Conservation (phyloP, 1,140 invertebrate species). For the Ptiloglossa arizonensis region DNA sequence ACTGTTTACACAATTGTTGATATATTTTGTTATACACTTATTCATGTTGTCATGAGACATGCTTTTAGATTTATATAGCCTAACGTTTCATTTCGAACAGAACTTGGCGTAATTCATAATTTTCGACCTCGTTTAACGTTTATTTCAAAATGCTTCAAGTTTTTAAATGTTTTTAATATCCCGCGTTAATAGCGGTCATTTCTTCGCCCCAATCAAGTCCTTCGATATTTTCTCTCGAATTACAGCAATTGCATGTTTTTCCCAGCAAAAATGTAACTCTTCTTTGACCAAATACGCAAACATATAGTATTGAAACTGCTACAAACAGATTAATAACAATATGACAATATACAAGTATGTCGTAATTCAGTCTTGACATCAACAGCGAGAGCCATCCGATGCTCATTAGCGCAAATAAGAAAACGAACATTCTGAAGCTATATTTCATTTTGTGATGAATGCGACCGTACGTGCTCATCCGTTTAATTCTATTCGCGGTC, state of each 20-base stretch:
- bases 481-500: slow-evolving; percentile 89
- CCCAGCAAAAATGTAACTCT: slow-evolving; percentile 89
- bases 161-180: slow-evolving; percentile 82
- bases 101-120: too few species aligned
- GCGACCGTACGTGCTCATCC: slow-evolving; percentile 90
- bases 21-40: neutral
- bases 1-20: neutral
- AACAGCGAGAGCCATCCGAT: slow-evolving; percentile 88
- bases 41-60: neutral
- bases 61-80: neutral
- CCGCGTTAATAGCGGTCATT: slow-evolving; percentile 91
- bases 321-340: slow-evolving; percentile 88
- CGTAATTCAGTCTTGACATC: slow-evolving; percentile 87
- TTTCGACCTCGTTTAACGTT: neutral
- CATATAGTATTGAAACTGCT: slow-evolving; percentile 88
- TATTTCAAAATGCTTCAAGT: neutral
- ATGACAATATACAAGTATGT: slow-evolving; percentile 87
- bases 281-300: slow-evolving; percentile 88
- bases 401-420: slow-evolving; percentile 88
- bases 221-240: slow-evolving; percentile 83
- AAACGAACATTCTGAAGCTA: slow-evolving; percentile 90
- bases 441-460: slow-evolving; percentile 93
- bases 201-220: slow-evolving; percentile 92
- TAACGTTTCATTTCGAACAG: too few species aligned
- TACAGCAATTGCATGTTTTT: slow-evolving; percentile 87